A percentile compares a stretch with the other conserved stretches of the same genome.
Conservation (phyloP, 2,888 invertebrate species). For the Myopa testacea region DNA sequence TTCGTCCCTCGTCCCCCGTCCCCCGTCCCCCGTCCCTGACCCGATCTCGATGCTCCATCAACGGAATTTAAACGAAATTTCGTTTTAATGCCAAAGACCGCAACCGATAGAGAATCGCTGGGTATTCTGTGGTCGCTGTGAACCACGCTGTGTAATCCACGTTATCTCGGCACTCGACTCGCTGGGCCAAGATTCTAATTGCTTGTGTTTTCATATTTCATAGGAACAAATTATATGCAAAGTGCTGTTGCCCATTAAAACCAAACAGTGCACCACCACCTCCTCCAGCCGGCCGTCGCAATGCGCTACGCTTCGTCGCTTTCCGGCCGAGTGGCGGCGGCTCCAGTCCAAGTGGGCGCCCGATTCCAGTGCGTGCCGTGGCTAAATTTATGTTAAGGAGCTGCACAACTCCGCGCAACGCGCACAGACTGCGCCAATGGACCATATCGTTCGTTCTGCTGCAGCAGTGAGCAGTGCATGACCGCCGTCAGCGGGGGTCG, state of each 20-base stretch:
- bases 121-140: no score
- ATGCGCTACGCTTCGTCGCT: not conserved
- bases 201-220: constrained; percentile 34
- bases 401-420: not conserved
- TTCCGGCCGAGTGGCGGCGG: not conserved
- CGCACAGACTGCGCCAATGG: not conserved
- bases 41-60: no score
- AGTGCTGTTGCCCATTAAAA: constrained; percentile 23
- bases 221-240: constrained; percentile 27
- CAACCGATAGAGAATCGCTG: no score
- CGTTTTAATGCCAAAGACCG: no score
- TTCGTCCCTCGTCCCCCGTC: no score
- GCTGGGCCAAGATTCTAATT: constrained; percentile 8
- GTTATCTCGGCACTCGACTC: not conserved
- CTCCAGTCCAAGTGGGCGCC: constrained; percentile 21
- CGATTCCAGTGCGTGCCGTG: constrained; percentile 18
- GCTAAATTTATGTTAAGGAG: constrained; percentile 35
- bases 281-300: not conserved
- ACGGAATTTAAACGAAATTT: no score
- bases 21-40: no score
- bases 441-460: not conserved
- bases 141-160: no score
- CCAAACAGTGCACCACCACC: not conserved
- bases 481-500: not conserved
- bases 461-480: not conserved